Evolutionary conservation across 2,113 vertebrate genomes (phyloP), one percentile per base, ranked within the genome.

Genomic region (Rhadina sibilatrix): DNA sequence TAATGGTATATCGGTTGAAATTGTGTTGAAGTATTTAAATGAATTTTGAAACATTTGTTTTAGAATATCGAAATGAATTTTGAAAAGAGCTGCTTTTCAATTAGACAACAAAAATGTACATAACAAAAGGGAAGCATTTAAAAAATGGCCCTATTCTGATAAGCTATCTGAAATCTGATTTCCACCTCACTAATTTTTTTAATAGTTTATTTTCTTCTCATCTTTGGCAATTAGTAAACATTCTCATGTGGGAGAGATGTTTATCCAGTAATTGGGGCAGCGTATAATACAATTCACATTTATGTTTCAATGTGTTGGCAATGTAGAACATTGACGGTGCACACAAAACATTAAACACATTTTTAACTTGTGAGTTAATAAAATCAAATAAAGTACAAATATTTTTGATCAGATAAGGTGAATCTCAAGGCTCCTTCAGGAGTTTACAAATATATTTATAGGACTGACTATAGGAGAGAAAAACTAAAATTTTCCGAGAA

Each of bases 281-380:
- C 40, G 56, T 10, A 15, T 12, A 53, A 74, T 35, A 23, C 15
- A 72, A 72, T 57, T 69, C 20, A 63, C 11, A 60, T 47, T 20
- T n/a, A 20, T 2, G 1, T 52, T 85, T 68, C 6, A 0, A 11
- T 35, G 10, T 31, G 7, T 69, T 80, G 31, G 49, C 66, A 79
- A 37, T 24, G 28, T 31, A 53, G 31, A 85, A 25, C 9, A 60
- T 6, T 18, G 16, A 11, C 33, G 33, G 23, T 12, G 10, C 2
- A 3, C 4, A 1, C 38, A 82, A 65, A 61, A 63, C 1, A 4
- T 8, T 37, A 20, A 31, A 61, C 10, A 25, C 0, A n/a, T 24
- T 83, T 93, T 47, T 60, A 60, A 54, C 19, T 38, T 35, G 11
- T 35, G 20, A 79, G 83, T 61, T 68, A 60, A 44, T 42, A 68